Percentiles rank a stretch among this genome's conserved stretches.
These are phyloP conservation scores for Emydura subglobosa DNA, from an alignment of 2,113 vertebrate species.

Conservation along the genomic window DNA sequence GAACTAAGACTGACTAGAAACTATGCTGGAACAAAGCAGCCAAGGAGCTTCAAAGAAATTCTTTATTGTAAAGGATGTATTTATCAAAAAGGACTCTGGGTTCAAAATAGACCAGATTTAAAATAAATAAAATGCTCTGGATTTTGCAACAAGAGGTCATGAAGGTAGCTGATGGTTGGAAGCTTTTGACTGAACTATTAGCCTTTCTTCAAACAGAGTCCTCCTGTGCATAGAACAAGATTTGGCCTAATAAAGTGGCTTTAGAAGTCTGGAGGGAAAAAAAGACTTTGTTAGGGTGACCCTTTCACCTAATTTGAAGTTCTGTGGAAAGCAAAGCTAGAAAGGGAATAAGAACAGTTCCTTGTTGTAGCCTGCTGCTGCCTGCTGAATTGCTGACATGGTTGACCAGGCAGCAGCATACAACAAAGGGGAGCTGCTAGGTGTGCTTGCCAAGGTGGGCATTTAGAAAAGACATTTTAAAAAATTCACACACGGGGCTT, in stretches of 20 bases:
- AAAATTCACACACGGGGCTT: neutral
- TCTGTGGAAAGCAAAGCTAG: neutral
- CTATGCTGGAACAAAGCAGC: neutral
- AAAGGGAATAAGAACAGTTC: neutral
- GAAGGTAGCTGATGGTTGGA: neutral
- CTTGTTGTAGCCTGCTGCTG: neutral
- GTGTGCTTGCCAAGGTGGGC: neutral
- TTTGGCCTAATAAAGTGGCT: neutral
- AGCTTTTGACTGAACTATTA: neutral
- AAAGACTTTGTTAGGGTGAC: neutral
- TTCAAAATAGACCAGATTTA: neutral
- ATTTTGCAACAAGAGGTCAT: neutral
- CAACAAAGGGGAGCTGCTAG: neutral
- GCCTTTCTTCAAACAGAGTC: neutral
- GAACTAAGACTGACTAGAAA: neutral
- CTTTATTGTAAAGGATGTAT: rapidly evolving
- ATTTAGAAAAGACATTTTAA: neutral
- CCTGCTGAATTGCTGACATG: neutral
- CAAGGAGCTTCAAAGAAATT: neutral
- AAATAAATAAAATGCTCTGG: neutral
- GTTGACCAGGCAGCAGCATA: neutral
- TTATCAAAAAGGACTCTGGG: neutral
- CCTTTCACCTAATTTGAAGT: neutral
- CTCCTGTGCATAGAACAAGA: neutral
- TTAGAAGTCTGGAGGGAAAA: neutral